Conservation (phyloP, 1,140 invertebrate genomes). For the Conopomorpha cramerella region DNA sequence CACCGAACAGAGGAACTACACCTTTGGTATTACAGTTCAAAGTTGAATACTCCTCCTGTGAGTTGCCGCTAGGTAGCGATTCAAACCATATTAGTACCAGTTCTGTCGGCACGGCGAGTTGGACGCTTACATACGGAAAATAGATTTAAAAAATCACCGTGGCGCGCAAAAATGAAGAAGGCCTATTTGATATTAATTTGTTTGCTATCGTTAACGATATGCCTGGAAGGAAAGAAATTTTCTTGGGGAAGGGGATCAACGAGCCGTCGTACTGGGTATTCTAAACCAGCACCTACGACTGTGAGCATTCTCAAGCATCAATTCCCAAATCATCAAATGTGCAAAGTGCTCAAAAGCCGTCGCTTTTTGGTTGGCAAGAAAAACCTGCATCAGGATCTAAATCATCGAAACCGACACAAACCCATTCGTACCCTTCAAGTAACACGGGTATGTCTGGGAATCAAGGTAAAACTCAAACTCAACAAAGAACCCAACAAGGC, state of each 20-base stretch:
- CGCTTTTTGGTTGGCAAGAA: constrained; percentile 47
- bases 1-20: too few relatives aligned
- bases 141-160: too few relatives aligned
- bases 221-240: constrained; percentile 29
- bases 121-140: too few relatives aligned
- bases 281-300: constrained; percentile 39
- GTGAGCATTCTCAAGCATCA: constrained; percentile 34
- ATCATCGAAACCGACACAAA: constrained; percentile 21
- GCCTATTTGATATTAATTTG: constrained; percentile 9
- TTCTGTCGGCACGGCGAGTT: too few relatives aligned
- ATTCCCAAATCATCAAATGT: constrained; percentile 32
- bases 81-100: too few relatives aligned
- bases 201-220: constrained; percentile 13
- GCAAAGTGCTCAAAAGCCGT: constrained; percentile 37
- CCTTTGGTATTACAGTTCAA: too few relatives aligned
- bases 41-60: too few relatives aligned
- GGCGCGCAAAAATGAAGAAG: constrained; percentile 20
- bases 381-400: constrained; percentile 25
- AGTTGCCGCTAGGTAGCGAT: too few relatives aligned
- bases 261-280: too few relatives aligned
- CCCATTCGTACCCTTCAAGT: constrained; percentile 46
- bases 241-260: too few relatives aligned
- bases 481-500: constrained; percentile 1
- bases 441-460: constrained; percentile 35
- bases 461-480: constrained; percentile 10